Evolutionary conservation across 2,113 vertebrate species (phyloP), one percentile per base, ranked within the genome.

Genomic region (Gymnogyps californianus): DNA sequence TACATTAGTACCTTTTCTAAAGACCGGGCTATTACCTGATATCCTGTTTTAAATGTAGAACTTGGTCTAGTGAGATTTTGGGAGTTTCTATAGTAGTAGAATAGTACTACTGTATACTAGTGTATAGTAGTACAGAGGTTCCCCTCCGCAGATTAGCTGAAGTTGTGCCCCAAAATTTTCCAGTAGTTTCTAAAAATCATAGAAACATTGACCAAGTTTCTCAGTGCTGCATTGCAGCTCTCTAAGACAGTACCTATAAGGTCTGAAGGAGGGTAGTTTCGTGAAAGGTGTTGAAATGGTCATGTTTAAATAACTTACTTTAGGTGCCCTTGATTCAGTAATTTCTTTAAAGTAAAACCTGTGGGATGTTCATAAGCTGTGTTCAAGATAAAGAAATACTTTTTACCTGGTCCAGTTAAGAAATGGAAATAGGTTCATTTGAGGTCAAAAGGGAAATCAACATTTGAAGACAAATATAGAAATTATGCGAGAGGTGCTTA

Each of bases 161-260:
- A 80, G 34, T 12, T 46, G 7, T 7, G 7, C 6, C n/a, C 17
- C 44, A 29, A 47, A 28, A 6, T 34, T 54, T 46, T 55, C 22
- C 38, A 16, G 20, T 32, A 8, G 9, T 24, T 87, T 83, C 10
- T n/a, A 55, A 12, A 85, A 86, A 3, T 21, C 17, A 11, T 1
- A 76, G 20, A 75, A 80, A 57, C 25, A 72, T 6, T 22, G 32
- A n/a, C 25, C 11, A 25, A 46, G 28, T 57, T 82, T 79, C 55
- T 67, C 44, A 36, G n/a, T 32, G 9, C 57, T 83, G 32, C 69
- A 34, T 0, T 79, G 29, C 13, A 80, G 52, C 28, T 85, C 65
- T 66, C 47, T 55, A 26, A 55, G 11, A 62, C 6, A 31, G n/a
- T 7, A 22, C 8, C 25, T 34, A 1, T 0, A 2, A 36, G 7